Conservation (phyloP, 2,113 vertebrate genomes). For the Erpornis zantholeuca region DNA sequence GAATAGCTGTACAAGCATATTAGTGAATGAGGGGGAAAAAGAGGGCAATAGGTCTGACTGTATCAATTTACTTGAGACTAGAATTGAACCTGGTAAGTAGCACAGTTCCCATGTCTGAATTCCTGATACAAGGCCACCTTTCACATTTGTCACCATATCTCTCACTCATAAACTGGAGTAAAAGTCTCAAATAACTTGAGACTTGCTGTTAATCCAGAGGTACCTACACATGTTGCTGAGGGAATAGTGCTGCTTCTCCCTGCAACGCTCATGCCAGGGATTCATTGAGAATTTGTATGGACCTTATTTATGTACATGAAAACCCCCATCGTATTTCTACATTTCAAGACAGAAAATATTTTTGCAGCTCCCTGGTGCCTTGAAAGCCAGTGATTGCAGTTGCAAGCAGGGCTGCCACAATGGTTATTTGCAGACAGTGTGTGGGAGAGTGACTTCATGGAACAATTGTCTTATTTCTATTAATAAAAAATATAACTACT, state of each 20-base stretch:
- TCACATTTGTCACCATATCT: neutral
- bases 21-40: neutral
- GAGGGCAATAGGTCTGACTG: fast-evolving
- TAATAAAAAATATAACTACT: neutral
- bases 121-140: neutral
- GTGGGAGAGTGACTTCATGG: neutral
- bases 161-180: neutral
- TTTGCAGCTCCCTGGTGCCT: neutral
- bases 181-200: neutral
- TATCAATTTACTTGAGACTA: neutral
- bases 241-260: neutral
- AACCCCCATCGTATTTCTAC: fast-evolving
- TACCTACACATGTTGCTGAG: neutral
- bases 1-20: neutral
- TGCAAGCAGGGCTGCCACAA: neutral
- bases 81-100: neutral
- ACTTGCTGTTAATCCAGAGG: neutral
- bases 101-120: neutral
- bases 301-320: neutral
- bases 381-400: neutral
- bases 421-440: neutral
- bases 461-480: neutral
- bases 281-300: neutral
- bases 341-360: neutral
- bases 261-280: neutral